Evolutionary conservation across 2,113 vertebrate genomes (phyloP).

Genomic region (Athene noctua): DNA sequence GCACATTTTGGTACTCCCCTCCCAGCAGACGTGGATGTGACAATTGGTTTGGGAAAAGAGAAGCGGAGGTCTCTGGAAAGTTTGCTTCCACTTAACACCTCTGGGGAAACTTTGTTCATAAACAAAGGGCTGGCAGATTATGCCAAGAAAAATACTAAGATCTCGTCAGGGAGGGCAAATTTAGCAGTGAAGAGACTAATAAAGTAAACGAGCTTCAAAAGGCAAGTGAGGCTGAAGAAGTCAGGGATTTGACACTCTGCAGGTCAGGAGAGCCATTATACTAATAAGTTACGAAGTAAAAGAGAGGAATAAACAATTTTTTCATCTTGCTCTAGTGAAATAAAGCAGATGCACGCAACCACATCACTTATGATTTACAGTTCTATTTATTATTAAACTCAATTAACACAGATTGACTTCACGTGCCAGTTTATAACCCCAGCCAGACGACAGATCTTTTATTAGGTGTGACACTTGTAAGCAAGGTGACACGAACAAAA

Average conservation of each 20-base stretch:
- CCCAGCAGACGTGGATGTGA: background rate
- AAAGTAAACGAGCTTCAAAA: background rate
- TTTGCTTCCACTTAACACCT: background rate
- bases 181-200: background rate
- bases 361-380: background rate
- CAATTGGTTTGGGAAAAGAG: background rate
- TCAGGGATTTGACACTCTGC: background rate
- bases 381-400: background rate
- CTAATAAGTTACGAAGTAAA: background rate
- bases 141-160: background rate
- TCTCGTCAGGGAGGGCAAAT: background rate
- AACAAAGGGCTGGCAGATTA: background rate
- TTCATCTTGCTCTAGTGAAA: background rate
- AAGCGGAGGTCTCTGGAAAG: background rate
- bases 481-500: background rate
- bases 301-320: background rate
- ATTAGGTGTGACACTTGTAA: background rate
- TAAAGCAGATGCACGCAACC: background rate
- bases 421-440: background rate
- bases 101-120: background rate
- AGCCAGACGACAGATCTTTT: background rate
- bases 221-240: background rate
- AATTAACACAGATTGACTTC: background rate
- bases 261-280: background rate
- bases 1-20: background rate